A percentile compares a stretch with the other conserved stretches of the same genome.
Evolutionary conservation across 64 coral and sea anemone genomes (phyloP).

Genomic region (Pocillopora damicornis): DNA sequence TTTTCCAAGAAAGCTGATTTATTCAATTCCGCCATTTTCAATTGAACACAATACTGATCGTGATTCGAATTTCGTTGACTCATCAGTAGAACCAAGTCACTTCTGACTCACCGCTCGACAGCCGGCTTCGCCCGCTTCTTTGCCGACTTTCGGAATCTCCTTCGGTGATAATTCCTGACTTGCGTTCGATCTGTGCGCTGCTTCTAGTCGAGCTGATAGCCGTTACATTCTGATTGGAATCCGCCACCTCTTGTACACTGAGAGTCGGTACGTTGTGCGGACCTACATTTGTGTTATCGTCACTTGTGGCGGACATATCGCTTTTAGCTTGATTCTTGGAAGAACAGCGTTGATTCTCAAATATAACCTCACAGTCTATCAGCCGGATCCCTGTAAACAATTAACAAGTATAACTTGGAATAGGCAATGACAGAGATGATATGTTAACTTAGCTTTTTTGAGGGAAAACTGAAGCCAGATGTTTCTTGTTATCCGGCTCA

Average conservation of each 20-base stretch:
- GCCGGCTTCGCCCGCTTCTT: background rate
- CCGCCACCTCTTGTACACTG: background rate
- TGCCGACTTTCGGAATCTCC: background rate
- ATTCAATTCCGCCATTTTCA: too few species aligned
- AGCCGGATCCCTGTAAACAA: background rate
- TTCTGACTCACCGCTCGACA: conserved; percentile 12
- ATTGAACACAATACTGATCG: too few species aligned
- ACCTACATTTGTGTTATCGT: background rate
- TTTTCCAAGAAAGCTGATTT: too few species aligned
- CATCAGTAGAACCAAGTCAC: background rate
- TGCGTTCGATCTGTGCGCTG: background rate
- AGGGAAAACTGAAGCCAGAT: background rate
- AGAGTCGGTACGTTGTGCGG: background rate
- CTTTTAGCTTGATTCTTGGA: background rate
- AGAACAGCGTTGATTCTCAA: background rate
- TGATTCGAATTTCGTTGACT: too few species aligned
- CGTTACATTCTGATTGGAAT: conserved; percentile 4
- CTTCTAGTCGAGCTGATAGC: background rate
- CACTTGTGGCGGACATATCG: background rate
- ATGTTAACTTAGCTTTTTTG: background rate
- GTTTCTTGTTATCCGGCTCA: background rate
- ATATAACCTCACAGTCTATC: too few species aligned
- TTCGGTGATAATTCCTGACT: conserved; percentile 29
- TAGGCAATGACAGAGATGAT: background rate
- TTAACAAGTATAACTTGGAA: background rate